Percentiles rank a stretch among this genome's conserved stretches.
phyloP scores from a whole-genome alignment of 2,797 vertebrate species.

The Mus spretus region DNA sequence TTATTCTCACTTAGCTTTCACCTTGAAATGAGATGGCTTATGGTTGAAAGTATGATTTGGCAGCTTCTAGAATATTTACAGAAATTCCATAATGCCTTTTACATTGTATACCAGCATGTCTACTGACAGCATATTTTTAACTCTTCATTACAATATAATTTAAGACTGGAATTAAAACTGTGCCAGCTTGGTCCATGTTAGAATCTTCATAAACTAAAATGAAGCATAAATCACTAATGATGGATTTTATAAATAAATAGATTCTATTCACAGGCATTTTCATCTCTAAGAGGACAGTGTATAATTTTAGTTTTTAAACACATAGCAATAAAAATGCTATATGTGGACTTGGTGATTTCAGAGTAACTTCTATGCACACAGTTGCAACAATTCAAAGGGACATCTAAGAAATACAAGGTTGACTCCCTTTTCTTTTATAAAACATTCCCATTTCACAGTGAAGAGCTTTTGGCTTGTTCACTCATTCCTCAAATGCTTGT shows the following conservation, averaged over 20 bases:
- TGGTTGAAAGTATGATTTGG: neutral
- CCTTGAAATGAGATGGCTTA: neutral
- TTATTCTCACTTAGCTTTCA: conserved; percentile 50
- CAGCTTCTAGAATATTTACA: conserved; percentile 35
- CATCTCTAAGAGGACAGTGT: conserved; percentile 1
- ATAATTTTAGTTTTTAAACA: conserved; percentile 63
- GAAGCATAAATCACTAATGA: conserved; percentile 38
- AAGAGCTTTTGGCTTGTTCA: conserved; percentile 9
- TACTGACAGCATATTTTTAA: neutral
- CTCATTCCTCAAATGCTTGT: conserved; percentile 1
- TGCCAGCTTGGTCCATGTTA: conserved; percentile 27
- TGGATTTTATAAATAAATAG: conserved; percentile 46
- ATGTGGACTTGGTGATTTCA: conserved; percentile 14
- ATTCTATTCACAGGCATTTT: conserved; percentile 31
- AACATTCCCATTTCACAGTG: neutral
- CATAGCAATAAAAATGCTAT: conserved; percentile 11
- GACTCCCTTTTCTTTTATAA: neutral
- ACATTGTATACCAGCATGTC: neutral
- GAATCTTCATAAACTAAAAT: conserved; percentile 57
- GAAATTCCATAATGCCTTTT: conserved; percentile 34
- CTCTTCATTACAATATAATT: conserved; percentile 12
- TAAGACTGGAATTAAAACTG: conserved; percentile 15
- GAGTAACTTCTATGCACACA: neutral
- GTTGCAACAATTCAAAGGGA: conserved; percentile 35
- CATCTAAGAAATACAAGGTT: neutral